Evolutionary conservation across 2,797 vertebrate genomes (phyloP).

Genomic region (Tiaroga cobitis): DNA sequence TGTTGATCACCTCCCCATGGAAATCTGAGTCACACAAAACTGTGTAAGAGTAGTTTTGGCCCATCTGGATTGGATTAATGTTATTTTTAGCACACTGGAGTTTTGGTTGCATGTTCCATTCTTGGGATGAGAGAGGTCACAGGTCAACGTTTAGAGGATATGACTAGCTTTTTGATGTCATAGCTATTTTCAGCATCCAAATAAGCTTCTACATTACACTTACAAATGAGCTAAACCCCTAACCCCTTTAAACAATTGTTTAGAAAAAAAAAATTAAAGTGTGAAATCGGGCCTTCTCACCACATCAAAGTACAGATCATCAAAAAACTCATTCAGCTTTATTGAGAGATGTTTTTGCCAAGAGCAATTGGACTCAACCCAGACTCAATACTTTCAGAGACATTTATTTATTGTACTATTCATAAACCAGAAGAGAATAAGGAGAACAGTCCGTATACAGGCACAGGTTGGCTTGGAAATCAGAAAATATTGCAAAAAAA

Average conservation of each 20-base stretch:
- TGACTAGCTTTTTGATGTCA: constrained; percentile 54
- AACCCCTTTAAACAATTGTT: background rate
- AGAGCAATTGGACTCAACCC: constrained; percentile 51
- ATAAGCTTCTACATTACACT: background rate
- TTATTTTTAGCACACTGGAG: constrained; percentile 74
- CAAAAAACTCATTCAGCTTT: background rate
- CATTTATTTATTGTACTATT: constrained; percentile 76
- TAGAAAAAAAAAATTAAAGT: background rate
- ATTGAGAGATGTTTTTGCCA: constrained; percentile 10
- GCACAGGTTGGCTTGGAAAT: constrained; percentile 76
- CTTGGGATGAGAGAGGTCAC: constrained; percentile 61
- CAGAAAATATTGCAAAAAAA: constrained; percentile 38
- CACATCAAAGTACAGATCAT: constrained; percentile 22
- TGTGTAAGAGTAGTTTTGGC: constrained; percentile 34
- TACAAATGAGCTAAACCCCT: background rate
- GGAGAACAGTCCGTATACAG: constrained; percentile 80
- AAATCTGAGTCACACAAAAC: background rate
- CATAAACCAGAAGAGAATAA: constrained; percentile 78
- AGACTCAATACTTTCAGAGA: constrained; percentile 65
- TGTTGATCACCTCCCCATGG: background rate
- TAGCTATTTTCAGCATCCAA: constrained; percentile 30
- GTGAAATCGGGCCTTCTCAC: background rate
- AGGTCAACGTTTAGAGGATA: constrained; percentile 58
- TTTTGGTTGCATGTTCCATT: constrained; percentile 61
- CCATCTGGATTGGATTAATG: constrained; percentile 77